Percentiles rank a stretch among this genome's conserved stretches.
Conservation (phyloP, 2,113 vertebrate genomes). For the Paratilapia polleni region DNA sequence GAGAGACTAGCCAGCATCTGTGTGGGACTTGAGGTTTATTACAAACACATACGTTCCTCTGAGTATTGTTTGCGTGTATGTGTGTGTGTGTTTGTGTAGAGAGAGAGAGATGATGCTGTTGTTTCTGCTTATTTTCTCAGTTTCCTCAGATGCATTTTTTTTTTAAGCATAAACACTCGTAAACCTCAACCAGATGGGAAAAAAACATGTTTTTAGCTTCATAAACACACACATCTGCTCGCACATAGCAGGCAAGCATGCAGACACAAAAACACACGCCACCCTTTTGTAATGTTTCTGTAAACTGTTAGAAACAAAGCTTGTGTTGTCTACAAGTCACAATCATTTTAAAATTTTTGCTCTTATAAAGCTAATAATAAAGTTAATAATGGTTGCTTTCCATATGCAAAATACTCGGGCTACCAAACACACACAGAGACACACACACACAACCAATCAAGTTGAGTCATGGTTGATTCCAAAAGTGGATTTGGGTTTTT, state of each 20-base stretch:
- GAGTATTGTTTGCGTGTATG: constrained; percentile 12
- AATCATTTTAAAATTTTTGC: not conserved
- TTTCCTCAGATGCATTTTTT: constrained; percentile 11
- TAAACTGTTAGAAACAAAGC: no score
- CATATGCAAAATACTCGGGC: not conserved
- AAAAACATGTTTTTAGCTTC: constrained; percentile 19
- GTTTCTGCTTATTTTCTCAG: constrained; percentile 10
- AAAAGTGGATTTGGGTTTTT: constrained; percentile 16
- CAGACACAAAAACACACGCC: not conserved
- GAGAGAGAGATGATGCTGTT: constrained; percentile 2
- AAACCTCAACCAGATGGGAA: constrained; percentile 47
- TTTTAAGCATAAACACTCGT: constrained; percentile 1
- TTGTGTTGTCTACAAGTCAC: no score
- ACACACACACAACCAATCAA: constrained; percentile 6
- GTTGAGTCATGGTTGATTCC: not conserved
- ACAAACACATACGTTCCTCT: constrained; percentile 19
- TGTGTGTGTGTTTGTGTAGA: not conserved
- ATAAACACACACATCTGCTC: constrained; percentile 1
- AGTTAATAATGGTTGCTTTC: not conserved
- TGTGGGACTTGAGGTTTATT: constrained; percentile 40
- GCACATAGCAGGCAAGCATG: not conserved
- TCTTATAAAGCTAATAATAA: constrained; percentile 3
- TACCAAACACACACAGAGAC: not conserved
- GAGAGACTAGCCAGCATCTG: constrained; percentile 48
- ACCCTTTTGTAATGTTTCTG: not conserved